Percentiles rank a stretch among this genome's conserved stretches.
Evolutionary conservation across 1,140 invertebrate genomes (phyloP).

Genomic region (Arion vulgaris): DNA sequence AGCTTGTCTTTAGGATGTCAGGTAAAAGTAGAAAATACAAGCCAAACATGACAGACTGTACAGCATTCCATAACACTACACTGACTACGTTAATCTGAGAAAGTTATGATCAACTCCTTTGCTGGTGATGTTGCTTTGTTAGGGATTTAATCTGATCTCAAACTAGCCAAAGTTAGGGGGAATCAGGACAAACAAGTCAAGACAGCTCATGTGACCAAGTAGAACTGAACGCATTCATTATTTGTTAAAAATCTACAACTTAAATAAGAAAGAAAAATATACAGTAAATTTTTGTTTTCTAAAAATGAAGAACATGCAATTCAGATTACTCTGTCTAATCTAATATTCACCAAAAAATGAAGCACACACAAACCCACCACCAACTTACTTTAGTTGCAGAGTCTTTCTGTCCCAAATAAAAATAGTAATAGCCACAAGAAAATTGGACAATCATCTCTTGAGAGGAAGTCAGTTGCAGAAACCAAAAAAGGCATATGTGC

Average conservation of each 20-base stretch:
- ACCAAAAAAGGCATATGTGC: not conserved
- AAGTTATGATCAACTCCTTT: slow-evolving; percentile 13
- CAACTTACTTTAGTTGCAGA: slow-evolving; percentile 22
- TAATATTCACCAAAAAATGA: not conserved
- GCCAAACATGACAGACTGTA: too few species aligned
- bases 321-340: not conserved
- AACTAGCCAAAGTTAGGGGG: not conserved
- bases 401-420: slow-evolving; percentile 11
- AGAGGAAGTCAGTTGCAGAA: not conserved
- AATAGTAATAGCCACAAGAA: not conserved
- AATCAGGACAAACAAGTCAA: not conserved
- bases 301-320: not conserved
- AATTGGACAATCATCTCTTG: not conserved
- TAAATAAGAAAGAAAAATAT: too few species aligned
- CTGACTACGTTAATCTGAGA: not conserved
- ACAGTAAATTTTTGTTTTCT: not conserved
- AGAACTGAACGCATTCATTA: too few species aligned
- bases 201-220: too few species aligned
- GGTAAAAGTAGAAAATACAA: not conserved
- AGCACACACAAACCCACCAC: slow-evolving; percentile 28
- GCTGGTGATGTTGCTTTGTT: not conserved
- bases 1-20: not conserved
- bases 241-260: too few species aligned
- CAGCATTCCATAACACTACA: not conserved
- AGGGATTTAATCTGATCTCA: not conserved